Percentiles rank a stretch among this genome's conserved stretches.
phyloP scores from a whole-genome alignment of 2,797 vertebrate species.

The Coracias cyanogaster region DNA sequence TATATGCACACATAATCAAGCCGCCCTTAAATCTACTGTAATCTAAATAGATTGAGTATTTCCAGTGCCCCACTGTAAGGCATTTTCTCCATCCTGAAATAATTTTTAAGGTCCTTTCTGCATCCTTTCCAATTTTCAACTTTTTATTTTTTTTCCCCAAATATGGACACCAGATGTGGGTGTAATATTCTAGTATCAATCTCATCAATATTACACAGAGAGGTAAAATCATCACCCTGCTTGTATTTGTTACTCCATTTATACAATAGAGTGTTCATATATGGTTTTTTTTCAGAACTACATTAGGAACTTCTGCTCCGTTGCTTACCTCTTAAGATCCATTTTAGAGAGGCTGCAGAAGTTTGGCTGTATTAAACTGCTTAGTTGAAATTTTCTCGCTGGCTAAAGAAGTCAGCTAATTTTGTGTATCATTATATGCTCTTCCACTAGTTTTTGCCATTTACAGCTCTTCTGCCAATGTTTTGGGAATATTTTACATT shows the following conservation, averaged over 20 bases:
- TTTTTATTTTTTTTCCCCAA: accelerated
- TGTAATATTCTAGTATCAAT: not conserved
- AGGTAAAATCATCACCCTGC: slow-evolving; percentile 9
- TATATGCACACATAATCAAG: not conserved
- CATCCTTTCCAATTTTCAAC: slow-evolving; percentile 8
- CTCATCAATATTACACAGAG: slow-evolving; percentile 4
- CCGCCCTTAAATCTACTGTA: slow-evolving; percentile 24
- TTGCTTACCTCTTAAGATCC: not conserved
- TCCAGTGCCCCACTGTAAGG: slow-evolving; percentile 4
- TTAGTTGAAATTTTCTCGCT: not conserved
- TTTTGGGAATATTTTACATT: not conserved
- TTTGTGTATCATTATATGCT: not conserved
- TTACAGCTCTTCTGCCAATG: not conserved
- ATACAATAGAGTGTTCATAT: not conserved
- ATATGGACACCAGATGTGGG: slow-evolving; percentile 32
- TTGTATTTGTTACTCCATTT: not conserved
- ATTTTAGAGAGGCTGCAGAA: not conserved
- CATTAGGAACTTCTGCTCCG: not conserved
- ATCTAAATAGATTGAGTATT: slow-evolving; percentile 53
- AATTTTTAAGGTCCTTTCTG: slow-evolving; percentile 33
- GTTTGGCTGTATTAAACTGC: not conserved
- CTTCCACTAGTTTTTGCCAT: not conserved
- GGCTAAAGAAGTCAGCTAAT: not conserved
- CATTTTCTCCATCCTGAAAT: slow-evolving; percentile 51
- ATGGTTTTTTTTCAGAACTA: not conserved